Conservation (phyloP, 2,113 vertebrate genomes). For the Anser brachyrhynchus region DNA sequence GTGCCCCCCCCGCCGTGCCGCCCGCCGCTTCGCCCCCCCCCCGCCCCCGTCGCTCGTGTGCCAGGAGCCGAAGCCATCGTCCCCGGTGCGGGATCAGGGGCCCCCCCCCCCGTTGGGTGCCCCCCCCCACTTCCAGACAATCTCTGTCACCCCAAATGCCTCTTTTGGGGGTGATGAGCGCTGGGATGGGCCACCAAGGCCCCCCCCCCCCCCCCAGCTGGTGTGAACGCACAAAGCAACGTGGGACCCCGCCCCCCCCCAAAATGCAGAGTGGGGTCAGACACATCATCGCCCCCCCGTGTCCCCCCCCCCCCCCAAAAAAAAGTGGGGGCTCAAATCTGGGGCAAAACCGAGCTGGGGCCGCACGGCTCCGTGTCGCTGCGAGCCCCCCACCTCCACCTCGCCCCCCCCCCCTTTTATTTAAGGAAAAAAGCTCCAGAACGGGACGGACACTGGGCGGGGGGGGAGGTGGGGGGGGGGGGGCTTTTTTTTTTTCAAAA, state of each 20-base stretch:
- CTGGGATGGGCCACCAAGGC: not conserved
- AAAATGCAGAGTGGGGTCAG: not conserved
- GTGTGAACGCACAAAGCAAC: not conserved
- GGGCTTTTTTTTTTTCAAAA: no score
- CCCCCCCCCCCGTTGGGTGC: not conserved
- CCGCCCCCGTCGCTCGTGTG: not conserved
- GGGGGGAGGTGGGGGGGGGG: no score
- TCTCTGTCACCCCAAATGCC: not conserved
- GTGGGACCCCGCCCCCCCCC: not conserved
- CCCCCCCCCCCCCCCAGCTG: no score
- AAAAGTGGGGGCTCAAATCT: not conserved
- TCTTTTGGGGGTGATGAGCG: not conserved
- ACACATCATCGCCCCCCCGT: not conserved
- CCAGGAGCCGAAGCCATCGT: constrained; percentile 53
- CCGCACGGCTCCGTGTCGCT: not conserved
- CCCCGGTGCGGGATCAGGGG: not conserved
- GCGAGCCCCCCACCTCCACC: not conserved
- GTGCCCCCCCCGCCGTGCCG: not conserved
- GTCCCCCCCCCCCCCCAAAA: not conserved
- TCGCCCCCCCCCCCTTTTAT: not conserved
- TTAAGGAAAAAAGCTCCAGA: not conserved
- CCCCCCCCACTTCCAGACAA: not conserved
- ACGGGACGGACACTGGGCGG: no score
- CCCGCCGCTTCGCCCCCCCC: not conserved
- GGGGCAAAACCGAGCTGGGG: not conserved